Evolutionary conservation across 2,888 invertebrate species (phyloP).

Genomic region (Celastrina argiolus): DNA sequence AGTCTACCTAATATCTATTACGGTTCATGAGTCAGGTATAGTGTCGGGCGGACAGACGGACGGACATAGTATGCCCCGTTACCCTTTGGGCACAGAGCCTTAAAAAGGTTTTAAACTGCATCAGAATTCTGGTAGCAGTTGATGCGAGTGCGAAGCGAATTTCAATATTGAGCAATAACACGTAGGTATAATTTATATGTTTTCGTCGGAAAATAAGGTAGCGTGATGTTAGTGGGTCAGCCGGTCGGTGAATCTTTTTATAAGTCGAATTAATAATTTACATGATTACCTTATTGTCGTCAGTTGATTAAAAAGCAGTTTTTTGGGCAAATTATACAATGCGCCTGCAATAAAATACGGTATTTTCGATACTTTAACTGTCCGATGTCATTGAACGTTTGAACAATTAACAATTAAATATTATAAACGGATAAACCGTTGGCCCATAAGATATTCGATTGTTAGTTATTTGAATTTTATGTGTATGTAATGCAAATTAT

Average conservation of each 20-base stretch:
- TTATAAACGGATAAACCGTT: not conserved
- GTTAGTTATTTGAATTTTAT: not conserved
- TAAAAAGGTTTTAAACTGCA: not conserved
- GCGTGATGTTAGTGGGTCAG: constrained; percentile 21
- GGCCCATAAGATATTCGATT: not conserved
- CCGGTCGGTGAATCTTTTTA: constrained; percentile 15
- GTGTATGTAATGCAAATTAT: not conserved
- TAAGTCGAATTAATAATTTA: constrained; percentile 8
- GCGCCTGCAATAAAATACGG: constrained; percentile 12
- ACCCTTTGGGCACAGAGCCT: too few species aligned
- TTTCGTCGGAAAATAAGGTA: constrained; percentile 12
- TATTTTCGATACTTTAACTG: constrained; percentile 7
- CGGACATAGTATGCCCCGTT: too few species aligned
- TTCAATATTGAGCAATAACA: not conserved
- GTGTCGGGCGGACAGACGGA: too few species aligned
- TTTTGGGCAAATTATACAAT: not conserved
- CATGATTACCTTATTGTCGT: constrained; percentile 13
- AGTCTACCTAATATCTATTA: too few species aligned
- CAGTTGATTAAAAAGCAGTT: not conserved
- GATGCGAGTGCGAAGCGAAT: not conserved
- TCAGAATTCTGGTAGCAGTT: not conserved
- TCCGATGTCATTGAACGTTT: not conserved
- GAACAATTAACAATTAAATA: not conserved
- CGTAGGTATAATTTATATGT: constrained; percentile 12
- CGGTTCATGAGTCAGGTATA: too few species aligned